phyloP scores from a whole-genome alignment of 2,797 vertebrate species.

The Premnoplex brunnescens region DNA sequence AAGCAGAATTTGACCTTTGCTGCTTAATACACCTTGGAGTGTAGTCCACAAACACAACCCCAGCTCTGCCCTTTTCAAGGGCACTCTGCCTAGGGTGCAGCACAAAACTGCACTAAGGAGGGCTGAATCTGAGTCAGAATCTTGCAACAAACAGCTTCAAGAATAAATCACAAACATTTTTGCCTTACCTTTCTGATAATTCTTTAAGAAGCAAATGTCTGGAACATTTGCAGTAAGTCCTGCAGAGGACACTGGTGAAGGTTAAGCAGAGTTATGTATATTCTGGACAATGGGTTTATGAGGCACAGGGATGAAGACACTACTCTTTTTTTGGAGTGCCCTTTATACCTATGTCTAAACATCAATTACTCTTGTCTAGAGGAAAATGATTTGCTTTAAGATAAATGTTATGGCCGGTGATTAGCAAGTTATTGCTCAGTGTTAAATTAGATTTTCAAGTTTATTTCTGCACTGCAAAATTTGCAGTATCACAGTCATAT shows the following conservation, averaged over 20 bases:
- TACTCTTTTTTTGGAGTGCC: background rate
- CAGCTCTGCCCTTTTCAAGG: conserved; percentile 9
- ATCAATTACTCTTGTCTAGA: background rate
- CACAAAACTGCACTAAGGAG: background rate
- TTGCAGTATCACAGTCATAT: background rate
- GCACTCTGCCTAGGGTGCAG: background rate
- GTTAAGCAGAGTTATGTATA: background rate
- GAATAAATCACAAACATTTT: background rate
- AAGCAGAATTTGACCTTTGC: background rate
- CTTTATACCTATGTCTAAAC: background rate
- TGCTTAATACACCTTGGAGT: background rate
- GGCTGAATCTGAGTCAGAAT: background rate
- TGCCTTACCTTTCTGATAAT: background rate
- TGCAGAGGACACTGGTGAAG: background rate
- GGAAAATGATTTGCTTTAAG: background rate
- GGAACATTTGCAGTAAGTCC: background rate
- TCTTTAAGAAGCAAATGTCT: background rate
- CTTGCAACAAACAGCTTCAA: conserved; percentile 7
- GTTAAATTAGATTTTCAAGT: conserved; percentile 16
- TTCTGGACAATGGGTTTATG: background rate
- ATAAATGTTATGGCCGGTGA: background rate
- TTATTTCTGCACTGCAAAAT: conserved; percentile 10
- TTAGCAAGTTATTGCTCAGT: background rate
- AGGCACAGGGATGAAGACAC: background rate
- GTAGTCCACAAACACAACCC: background rate